These are phyloP conservation scores for Sula dactylatra DNA, from an alignment of 2,113 vertebrate genomes.

Conservation along the genomic window DNA sequence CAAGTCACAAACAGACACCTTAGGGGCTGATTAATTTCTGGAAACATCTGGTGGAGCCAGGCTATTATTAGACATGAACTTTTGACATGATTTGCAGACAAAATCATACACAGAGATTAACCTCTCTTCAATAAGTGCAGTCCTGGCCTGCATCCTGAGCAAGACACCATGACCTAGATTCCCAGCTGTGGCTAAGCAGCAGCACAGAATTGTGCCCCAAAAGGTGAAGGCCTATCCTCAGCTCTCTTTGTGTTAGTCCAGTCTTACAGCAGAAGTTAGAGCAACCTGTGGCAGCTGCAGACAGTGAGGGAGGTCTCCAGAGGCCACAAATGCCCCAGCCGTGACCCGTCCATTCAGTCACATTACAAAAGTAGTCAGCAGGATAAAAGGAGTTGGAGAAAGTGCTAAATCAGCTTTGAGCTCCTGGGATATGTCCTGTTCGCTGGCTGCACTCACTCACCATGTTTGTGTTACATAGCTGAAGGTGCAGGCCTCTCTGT, in stretches of 20 bases:
- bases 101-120: constrained; percentile 53
- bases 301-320: background rate
- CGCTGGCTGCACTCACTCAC: background rate
- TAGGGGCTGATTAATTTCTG: constrained; percentile 57
- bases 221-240: background rate
- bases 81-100: constrained; percentile 65
- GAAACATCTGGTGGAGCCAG: constrained; percentile 56
- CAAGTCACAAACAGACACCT: constrained; percentile 17
- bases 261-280: background rate
- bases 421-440: background rate
- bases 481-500: background rate
- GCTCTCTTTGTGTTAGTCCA: background rate
- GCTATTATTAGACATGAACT: constrained; percentile 57
- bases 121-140: background rate
- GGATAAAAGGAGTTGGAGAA: background rate
- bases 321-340: background rate
- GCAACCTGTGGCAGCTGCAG: background rate
- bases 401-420: background rate
- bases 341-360: background rate
- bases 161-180: constrained; percentile 26
- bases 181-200: background rate
- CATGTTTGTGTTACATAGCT: background rate
- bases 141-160: background rate
- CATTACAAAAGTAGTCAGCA: background rate
- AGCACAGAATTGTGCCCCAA: background rate